Evolutionary conservation across 2,797 vertebrate species (phyloP), one percentile per base, ranked within the genome.

Genomic region (Lepilemur septentrionalis): DNA sequence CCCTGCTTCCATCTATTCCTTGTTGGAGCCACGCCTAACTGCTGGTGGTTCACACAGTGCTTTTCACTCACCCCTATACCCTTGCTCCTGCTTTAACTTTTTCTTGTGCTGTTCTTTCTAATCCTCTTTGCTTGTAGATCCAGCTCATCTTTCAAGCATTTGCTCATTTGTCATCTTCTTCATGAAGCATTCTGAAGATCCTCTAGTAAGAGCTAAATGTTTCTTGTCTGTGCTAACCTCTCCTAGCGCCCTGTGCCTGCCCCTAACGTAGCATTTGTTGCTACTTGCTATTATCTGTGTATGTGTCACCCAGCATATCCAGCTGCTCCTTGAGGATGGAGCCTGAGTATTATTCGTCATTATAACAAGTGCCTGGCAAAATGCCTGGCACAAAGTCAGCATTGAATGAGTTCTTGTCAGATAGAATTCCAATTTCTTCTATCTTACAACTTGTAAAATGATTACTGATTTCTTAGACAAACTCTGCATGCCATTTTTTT

Each of bases 391-490:
- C 67, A 83, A 57, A 95, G 69, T 89, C 46, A 59, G 41, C 43
- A 35, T 22, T 57, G 32, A 88, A 43, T 84, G 85, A 38, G 70
- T 80, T 86, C 52, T 90, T 83, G 23, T 89, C 61, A 55, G 63
- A 41, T 70, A 63, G 61, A 93, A 93, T 85, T 95, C 67, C n/a
- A 84, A 8, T 91, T 92, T 92, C 95, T 95, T 88, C 59, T 91
- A 0, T 91, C 73, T 93, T 75, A 41, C 28, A 85, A 59, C 43
- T 61, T 90, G 46, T 91, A 88, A 83, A 94, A 76, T 75, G 61
- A 93, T 72, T 79, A 67, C 41, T 80, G 57, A 82, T 89, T 55
- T 92, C 61, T 95, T 95, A 95, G 83, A 41, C 13, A 83, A 50
- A 88, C 38, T 84, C 69, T 90, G 12, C 23, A 69, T 78, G 52